Base-by-base conservation (phyloP, 2,113 vertebrate species). In the Pholis gunnellus region DNA sequence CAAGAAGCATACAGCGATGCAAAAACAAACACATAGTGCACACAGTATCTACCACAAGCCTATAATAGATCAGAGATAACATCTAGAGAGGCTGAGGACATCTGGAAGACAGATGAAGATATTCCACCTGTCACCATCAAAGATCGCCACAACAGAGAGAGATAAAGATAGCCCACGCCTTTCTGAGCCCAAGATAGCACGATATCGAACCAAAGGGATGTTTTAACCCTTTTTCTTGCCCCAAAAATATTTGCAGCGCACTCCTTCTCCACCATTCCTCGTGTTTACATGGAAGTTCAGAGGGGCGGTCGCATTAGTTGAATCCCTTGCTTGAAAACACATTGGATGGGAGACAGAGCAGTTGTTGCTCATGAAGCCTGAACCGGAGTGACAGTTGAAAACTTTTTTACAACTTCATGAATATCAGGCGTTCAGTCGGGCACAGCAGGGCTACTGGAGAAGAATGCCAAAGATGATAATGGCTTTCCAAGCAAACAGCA, bases 151-250 rank as follows among this genome's bases (percentile, higher is more conserved):
- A 89, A 86, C 81, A 92, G 87, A 89, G 82, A 69, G 34, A 85
- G 84, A 84, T 89, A 89, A 92, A 89, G 79, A 91, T 91, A 91
- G 91, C 59, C 69, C 63, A 83, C 13, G 68, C 77, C 82, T 84
- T 61, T 85, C 42, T 67, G 79, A 50, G 84, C 78, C 29, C 10
- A 64, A 86, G 78, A 86, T 83, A 88, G 75, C 79, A 75, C 70
- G 61, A 48, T 72, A 76, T 61, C 81, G 56, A 82, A 88, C 70
- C 50, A 81, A 82, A 78, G 64, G 59, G 59, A 56, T 36, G 22
- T 57, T 87, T 88, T 80, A 85, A 88, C 83, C 3, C 73, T 72
- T 79, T 79, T 81, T 83, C 6, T 60, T 72, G 36, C 20, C 15
- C 27, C 52, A 14, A 36, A 81, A 74, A 34, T 42, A 42, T 77